Evolutionary conservation across 92 coral and sea anemone species (phyloP).

Genomic region (Epizoanthus scotinus): DNA sequence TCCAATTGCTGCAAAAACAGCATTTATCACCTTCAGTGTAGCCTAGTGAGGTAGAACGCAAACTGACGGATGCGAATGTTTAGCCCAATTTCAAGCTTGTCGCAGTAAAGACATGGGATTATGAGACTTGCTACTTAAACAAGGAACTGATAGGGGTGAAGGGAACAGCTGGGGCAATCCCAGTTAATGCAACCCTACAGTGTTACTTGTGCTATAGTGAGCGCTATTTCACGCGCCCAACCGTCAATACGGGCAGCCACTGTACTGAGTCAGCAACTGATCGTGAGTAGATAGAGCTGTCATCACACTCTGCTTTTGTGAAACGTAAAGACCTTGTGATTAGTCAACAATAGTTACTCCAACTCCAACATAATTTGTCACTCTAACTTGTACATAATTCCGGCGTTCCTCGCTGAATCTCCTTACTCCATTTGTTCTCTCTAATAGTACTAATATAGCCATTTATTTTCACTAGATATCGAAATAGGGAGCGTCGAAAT

Average conservation of each 20-base stretch:
- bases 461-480: not conserved
- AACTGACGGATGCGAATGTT: no score
- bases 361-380: no score
- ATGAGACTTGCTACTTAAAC: not conserved
- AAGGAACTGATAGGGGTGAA: not conserved
- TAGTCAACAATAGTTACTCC: no score
- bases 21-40: not conserved
- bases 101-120: not conserved
- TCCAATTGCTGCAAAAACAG: not conserved
- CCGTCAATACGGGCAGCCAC: no score
- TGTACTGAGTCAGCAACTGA: no score
- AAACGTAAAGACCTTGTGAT: no score
- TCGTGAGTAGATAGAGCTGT: no score
- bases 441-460: no score
- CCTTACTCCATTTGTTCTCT: no score
- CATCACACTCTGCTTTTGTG: no score
- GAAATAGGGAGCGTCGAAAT: not conserved
- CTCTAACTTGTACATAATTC: no score
- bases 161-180: conserved; percentile 9
- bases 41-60: not conserved
- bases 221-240: not conserved
- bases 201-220: conserved; percentile 6
- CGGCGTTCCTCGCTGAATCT: no score
- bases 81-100: not conserved
- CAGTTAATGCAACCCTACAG: not conserved